phyloP scores from a whole-genome alignment of 2,797 vertebrate species.

The Muraenolepis orangiensis region DNA sequence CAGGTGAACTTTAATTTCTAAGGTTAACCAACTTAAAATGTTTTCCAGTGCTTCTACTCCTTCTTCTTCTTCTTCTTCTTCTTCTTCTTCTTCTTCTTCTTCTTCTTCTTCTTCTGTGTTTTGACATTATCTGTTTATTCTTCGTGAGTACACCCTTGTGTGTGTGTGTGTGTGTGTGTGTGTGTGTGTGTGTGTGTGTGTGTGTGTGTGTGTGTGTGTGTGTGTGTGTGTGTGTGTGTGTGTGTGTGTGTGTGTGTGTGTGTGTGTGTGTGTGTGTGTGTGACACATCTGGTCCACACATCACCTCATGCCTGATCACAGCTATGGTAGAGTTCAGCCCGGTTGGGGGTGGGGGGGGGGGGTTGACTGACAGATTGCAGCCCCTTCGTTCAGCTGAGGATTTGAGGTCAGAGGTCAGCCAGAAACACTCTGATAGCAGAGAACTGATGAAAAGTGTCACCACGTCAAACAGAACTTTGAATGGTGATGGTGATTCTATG shows the following conservation, averaged over 20 bases:
- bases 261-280: not conserved
- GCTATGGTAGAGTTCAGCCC: conserved; percentile 24
- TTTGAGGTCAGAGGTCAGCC: conserved; percentile 35
- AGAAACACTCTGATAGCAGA: conserved; percentile 7
- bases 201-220: too few species aligned
- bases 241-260: too few species aligned
- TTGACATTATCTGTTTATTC: not conserved
- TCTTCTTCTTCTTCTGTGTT: not conserved
- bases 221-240: not conserved
- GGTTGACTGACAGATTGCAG: conserved; percentile 45
- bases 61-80: not conserved
- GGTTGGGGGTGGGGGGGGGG: too few species aligned
- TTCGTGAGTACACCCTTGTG: not conserved
- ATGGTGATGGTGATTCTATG: too few species aligned
- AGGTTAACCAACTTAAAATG: too few species aligned
- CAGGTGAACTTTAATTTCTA: too few species aligned
- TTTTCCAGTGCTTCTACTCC: too few species aligned
- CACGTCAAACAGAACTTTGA: conserved; percentile 24
- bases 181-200: too few species aligned
- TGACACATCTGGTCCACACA: conserved; percentile 47
- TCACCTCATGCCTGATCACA: conserved; percentile 27
- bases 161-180: too few species aligned
- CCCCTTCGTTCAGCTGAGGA: conserved; percentile 47
- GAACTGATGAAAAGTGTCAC: conserved; percentile 40
- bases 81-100: not conserved